Conservation (phyloP, 2,797 vertebrate genomes). For the Spatula clypeata region DNA sequence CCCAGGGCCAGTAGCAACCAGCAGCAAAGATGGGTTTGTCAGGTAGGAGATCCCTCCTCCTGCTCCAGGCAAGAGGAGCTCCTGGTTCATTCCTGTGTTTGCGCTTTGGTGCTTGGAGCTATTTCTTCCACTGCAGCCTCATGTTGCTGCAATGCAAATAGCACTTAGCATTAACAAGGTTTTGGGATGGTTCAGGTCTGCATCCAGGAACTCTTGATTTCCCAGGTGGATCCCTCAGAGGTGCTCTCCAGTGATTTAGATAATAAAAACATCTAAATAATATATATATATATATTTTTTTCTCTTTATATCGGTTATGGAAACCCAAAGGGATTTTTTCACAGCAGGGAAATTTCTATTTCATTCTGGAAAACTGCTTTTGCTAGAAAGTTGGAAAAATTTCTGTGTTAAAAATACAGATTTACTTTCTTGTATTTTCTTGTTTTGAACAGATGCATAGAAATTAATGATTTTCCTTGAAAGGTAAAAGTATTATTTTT, state of each 20-base stretch:
- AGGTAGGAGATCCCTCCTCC: background rate
- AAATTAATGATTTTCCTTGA: background rate
- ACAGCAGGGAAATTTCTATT: background rate
- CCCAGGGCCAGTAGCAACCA: background rate
- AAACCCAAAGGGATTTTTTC: background rate
- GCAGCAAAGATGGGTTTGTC: rapidly evolving
- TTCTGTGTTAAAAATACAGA: background rate
- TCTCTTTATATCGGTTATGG: background rate
- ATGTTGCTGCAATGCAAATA: background rate
- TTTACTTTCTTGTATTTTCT: background rate
- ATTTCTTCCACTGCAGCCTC: background rate
- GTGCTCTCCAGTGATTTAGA: background rate
- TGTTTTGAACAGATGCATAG: background rate
- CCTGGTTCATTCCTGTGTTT: background rate
- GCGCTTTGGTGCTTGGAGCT: rapidly evolving
- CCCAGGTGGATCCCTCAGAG: background rate
- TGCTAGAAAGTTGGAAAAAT: background rate
- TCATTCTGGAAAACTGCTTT: constrained; percentile 9
- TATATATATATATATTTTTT: background rate
- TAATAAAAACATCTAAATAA: background rate
- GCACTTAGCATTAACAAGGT: background rate
- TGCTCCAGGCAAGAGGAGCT: background rate
- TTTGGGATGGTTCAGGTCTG: background rate
- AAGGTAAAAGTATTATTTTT: background rate
- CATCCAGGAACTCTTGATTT: background rate